Percentiles rank a stretch among this genome's conserved stretches.
phyloP scores from a whole-genome alignment of 2,888 invertebrate species.

The Plagodis pulveraria region DNA sequence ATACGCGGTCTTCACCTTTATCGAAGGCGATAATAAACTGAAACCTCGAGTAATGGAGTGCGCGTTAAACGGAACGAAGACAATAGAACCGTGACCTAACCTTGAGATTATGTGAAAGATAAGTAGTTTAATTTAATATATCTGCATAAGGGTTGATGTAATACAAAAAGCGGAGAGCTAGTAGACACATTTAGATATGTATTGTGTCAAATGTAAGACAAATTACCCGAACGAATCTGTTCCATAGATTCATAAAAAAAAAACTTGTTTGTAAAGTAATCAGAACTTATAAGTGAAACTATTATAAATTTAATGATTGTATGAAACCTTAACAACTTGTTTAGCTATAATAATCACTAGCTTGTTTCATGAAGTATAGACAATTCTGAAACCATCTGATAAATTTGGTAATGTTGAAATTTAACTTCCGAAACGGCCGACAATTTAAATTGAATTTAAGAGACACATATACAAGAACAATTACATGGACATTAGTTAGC shows the following conservation, averaged over 20 bases:
- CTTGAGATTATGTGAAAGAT: slow-evolving; percentile 43
- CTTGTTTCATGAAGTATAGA: background rate
- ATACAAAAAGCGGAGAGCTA: slow-evolving; percentile 28
- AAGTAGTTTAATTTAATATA: slow-evolving; percentile 48
- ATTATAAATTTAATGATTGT: too few relatives aligned
- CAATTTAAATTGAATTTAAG: slow-evolving; percentile 43
- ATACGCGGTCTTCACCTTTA: slow-evolving; percentile 66
- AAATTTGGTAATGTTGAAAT: slow-evolving; percentile 12
- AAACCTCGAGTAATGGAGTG: slow-evolving; percentile 66
- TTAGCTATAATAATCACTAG: too few relatives aligned
- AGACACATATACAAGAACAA: slow-evolving; percentile 48
- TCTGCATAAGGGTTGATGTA: slow-evolving; percentile 34
- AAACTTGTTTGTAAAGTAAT: too few relatives aligned
- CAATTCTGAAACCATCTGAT: background rate
- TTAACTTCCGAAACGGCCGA: slow-evolving; percentile 18
- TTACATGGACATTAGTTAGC: slow-evolving; percentile 56
- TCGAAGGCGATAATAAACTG: slow-evolving; percentile 53
- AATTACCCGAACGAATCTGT: too few relatives aligned
- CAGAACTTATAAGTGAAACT: too few relatives aligned
- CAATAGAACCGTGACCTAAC: slow-evolving; percentile 63
- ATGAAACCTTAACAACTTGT: too few relatives aligned
- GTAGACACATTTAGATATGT: too few relatives aligned
- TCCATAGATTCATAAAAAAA: too few relatives aligned
- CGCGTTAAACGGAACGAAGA: slow-evolving; percentile 62
- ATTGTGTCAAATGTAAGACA: too few relatives aligned